A percentile compares a stretch with the other conserved stretches of the same genome.
Evolutionary conservation across 2,113 vertebrate species (phyloP).

Genomic region (Phrynocephalus versicolor): DNA sequence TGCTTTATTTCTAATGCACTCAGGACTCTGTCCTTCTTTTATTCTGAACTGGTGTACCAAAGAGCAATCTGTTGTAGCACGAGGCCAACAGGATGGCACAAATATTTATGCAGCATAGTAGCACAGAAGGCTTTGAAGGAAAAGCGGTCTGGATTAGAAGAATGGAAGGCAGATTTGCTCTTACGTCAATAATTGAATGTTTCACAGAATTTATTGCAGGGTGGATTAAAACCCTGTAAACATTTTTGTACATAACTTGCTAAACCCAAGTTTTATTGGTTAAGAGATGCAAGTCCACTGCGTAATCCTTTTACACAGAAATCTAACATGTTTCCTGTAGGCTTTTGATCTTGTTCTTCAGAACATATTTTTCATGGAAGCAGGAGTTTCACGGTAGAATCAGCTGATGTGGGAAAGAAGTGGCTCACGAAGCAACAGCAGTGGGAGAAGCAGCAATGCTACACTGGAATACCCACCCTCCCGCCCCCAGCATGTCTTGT

Average conservation of each 20-base stretch:
- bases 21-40: background rate
- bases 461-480: background rate
- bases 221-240: constrained; percentile 4
- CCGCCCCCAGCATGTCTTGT: background rate
- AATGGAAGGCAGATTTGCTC: background rate
- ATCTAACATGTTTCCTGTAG: background rate
- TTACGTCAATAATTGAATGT: background rate
- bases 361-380: background rate
- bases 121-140: background rate
- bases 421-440: background rate
- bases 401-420: background rate
- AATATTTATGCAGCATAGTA: background rate
- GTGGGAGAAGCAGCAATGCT: background rate
- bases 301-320: background rate
- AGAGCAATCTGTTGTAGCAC: background rate
- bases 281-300: background rate
- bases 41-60: background rate
- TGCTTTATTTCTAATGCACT: background rate
- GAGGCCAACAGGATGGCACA: background rate
- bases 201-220: background rate
- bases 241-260: background rate
- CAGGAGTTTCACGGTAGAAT: background rate
- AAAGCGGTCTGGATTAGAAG: background rate
- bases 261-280: background rate
- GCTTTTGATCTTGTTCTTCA: background rate